These are phyloP conservation scores for Deilephila elpenor DNA, from an alignment of 2,888 invertebrate species.

Conservation along the genomic window DNA sequence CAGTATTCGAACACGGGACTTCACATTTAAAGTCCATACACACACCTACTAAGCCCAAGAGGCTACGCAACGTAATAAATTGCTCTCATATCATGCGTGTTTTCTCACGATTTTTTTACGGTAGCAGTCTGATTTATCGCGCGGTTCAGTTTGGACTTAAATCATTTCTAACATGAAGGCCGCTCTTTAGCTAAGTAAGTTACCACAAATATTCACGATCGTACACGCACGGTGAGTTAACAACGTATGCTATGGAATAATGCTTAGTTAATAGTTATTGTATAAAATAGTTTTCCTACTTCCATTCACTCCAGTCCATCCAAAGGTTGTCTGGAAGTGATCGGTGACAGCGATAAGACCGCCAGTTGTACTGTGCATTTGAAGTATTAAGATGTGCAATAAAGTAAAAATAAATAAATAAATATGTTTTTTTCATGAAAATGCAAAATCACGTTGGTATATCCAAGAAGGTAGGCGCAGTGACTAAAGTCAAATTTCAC, in stretches of 20 bases:
- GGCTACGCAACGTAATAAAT: not conserved
- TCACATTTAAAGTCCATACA: too few species aligned
- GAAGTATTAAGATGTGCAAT: too few species aligned
- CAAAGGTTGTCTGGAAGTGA: too few species aligned
- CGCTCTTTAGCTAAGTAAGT: not conserved
- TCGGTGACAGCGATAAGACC: too few species aligned
- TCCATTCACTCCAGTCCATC: too few species aligned
- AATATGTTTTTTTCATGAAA: too few species aligned
- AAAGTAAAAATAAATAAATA: too few species aligned
- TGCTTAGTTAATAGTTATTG: not conserved
- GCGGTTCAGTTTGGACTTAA: conserved; percentile 16
- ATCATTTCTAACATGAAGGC: conserved; percentile 10
- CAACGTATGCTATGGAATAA: not conserved
- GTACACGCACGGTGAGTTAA: not conserved
- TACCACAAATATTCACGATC: conserved; percentile 12
- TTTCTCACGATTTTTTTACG: conserved; percentile 16
- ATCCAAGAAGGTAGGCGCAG: too few species aligned
- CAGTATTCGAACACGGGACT: not conserved
- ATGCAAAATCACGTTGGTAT: too few species aligned
- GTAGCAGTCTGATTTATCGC: conserved; percentile 8
- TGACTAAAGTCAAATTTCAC: too few species aligned
- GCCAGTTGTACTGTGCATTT: too few species aligned
- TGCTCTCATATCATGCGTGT: not conserved
- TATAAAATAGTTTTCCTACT: not conserved
- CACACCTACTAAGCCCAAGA: too few species aligned